Base-by-base conservation (phyloP, 2,797 vertebrate species). In the Cyclura pinguis region DNA sequence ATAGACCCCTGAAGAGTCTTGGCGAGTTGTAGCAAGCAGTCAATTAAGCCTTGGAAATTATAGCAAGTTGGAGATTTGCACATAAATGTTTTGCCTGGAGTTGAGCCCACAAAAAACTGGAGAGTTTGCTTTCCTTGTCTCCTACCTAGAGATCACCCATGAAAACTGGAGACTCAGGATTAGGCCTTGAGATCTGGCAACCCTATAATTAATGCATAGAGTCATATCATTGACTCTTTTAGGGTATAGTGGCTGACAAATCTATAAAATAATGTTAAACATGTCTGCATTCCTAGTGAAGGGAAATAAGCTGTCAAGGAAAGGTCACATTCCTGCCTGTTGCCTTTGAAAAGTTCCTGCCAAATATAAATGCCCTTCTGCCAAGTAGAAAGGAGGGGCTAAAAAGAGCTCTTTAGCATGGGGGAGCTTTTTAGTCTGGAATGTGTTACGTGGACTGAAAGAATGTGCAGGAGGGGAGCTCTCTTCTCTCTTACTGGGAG, bases 291-390 rank as follows among this genome's bases (percentile, higher is more conserved):
- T 81, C 74, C 59, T 72, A 27, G 52, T 59, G 64, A 81, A 47
- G 67, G 8, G 35, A 74, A 62, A 62, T 9, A 64, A 73, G 29
- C 55, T 74, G 67, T 73, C 35, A 86, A 59, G n/a, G 38, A 90
- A 90, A 90, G 69, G 38, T 86, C 55, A 86, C 50, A 86, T 57
- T 81, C 29, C 9, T 72, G 69, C 50, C 64, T 72, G 32, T 73
- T 20, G n/a, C 57, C 38, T 88, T 72, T 42, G 72, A 72, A 24
- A 67, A 74, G 35, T 72, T 81, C 76, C 84, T 90, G 38, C 77
- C 78, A 86, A 82, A 90, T 90, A 90, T 74, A 82, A 90, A 81
- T 86, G 78, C 32, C 89, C 77, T 90, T 62, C 38, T 81, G 52
- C 73, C 20, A 88, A 69, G 59, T 32, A 69, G 74, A 27, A 67